phyloP scores from a whole-genome alignment of 2,797 vertebrate genomes.

The Bryconaethiops microstoma region DNA sequence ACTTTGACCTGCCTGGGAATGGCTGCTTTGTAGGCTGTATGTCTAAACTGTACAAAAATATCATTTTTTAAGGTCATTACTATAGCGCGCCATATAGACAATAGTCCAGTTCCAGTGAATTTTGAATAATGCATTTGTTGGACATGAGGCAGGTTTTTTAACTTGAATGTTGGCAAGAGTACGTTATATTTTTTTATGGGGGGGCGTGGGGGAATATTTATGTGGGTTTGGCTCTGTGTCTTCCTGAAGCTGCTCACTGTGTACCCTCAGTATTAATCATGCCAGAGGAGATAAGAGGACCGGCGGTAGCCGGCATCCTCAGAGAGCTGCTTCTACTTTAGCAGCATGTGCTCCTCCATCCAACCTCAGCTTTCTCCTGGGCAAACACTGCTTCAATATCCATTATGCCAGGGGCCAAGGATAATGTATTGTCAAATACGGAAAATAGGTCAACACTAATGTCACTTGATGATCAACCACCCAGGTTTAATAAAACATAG shows the following conservation, averaged over 20 bases:
- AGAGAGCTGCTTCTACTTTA: slow-evolving; percentile 46
- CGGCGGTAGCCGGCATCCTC: slow-evolving; percentile 42
- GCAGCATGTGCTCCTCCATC: neutral
- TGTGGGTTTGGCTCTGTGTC: slow-evolving; percentile 52
- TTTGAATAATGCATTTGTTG: slow-evolving; percentile 42
- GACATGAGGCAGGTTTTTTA: slow-evolving; percentile 51
- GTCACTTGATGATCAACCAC: slow-evolving; percentile 85
- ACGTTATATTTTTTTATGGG: slow-evolving; percentile 1
- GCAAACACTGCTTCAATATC: slow-evolving; percentile 81
- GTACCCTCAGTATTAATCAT: slow-evolving; percentile 58
- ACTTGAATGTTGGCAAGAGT: slow-evolving; percentile 24
- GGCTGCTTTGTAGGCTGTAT: slow-evolving; percentile 29
- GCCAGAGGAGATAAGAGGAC: slow-evolving; percentile 51
- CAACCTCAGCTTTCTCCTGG: slow-evolving; percentile 67
- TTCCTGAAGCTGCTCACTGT: slow-evolving; percentile 52
- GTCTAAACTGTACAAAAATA: slow-evolving; percentile 32
- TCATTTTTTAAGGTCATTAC: slow-evolving; percentile 70
- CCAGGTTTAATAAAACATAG: slow-evolving; percentile 86
- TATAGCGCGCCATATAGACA: slow-evolving; percentile 83
- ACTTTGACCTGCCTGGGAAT: slow-evolving; percentile 46
- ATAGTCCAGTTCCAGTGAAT: slow-evolving; percentile 66
- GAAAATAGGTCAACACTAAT: slow-evolving; percentile 84
- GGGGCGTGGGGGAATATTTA: slow-evolving; percentile 42
- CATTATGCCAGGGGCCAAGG: slow-evolving; percentile 81
- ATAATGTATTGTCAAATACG: slow-evolving; percentile 91